phyloP scores from a whole-genome alignment of 2,797 vertebrate species.

The Macroramphosus scolopax region DNA sequence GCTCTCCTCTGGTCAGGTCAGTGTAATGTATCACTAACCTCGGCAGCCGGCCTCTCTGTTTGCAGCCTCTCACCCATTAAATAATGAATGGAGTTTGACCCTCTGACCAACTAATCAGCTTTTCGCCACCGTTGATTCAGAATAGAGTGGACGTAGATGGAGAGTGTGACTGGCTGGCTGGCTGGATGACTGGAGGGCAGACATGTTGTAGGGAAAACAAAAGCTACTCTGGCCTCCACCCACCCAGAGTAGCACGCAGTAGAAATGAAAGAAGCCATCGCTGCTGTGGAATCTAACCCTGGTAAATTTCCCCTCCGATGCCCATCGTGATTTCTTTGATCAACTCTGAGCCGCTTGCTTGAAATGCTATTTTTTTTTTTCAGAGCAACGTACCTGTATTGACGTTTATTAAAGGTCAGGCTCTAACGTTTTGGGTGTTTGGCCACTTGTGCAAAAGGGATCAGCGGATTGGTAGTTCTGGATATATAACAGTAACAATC shows the following conservation, averaged over 20 bases:
- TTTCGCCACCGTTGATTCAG: constrained; percentile 59
- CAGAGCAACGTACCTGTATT: no score
- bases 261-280: constrained; percentile 59
- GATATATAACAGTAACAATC: no score
- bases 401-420: no score
- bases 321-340: no score
- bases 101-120: constrained; percentile 77
- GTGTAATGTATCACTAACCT: constrained; percentile 75
- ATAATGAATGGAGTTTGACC: constrained; percentile 81
- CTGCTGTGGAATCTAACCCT: constrained; percentile 53
- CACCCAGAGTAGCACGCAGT: constrained; percentile 50
- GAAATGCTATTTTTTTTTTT: no score
- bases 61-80: constrained; percentile 76
- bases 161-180: constrained; percentile 30
- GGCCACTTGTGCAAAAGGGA: no score
- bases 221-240: constrained; percentile 38
- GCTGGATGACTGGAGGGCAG: constrained; percentile 37
- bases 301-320: constrained; percentile 51
- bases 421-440: no score
- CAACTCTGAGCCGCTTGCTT: no score
- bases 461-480: no score
- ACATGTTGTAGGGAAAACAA: constrained; percentile 49
- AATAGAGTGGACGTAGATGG: constrained; percentile 54
- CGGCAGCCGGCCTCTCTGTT: constrained; percentile 57
- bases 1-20: constrained; percentile 69